Base-by-base conservation (phyloP, 2,888 invertebrate genomes). In the Meliscaeva auricollis region DNA sequence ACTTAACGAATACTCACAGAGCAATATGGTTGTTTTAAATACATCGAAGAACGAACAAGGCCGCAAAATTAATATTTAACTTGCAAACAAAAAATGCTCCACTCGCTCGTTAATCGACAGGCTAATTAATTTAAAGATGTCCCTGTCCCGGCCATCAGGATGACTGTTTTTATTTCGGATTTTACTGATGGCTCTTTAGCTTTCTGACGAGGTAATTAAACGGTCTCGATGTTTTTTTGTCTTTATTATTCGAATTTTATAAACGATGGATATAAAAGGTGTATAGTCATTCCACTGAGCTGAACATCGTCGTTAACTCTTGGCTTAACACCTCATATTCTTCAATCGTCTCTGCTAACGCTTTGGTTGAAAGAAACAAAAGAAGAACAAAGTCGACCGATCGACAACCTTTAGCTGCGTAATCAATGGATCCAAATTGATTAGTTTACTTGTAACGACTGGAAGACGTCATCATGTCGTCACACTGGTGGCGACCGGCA, bases 201-300 rank as follows among this genome's bases (percentile, higher is more conserved):
- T 44, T 68, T 56, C 38, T 69, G 85, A 85, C 26, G 81, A 62
- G 76, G 81, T 81, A 85, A 85, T 85, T 85, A 85, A 85, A 73
- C 62, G 81, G 41, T 76, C 50, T 54, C 15, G 58, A 38, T 32
- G 56, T 38, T 60, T 75, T 46, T 64, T n/a, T n/a, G n/a, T 26
- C 54, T 56, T 79, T 52, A 48, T 79, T 52, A 48, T 79, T 72
- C 44, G 54, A 68, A 74, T 78, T 64, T 8, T 11, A n/a, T 46
- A 13, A 30, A 46, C 9, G 11, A 32, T 35, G 2, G 1, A 22
- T 22, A 4, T 26, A 26, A 26, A 4, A 3, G 26, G 26, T 26
- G 26, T 4, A 26, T 4, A 26, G 26, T 26, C 26, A 26, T 2
- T 26, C n/a, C n/a, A n/a, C n/a, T 26, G 2, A 26, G 4, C 26